phyloP scores from a whole-genome alignment of 2,797 vertebrate species.

The Pogonophryne albipinna region DNA sequence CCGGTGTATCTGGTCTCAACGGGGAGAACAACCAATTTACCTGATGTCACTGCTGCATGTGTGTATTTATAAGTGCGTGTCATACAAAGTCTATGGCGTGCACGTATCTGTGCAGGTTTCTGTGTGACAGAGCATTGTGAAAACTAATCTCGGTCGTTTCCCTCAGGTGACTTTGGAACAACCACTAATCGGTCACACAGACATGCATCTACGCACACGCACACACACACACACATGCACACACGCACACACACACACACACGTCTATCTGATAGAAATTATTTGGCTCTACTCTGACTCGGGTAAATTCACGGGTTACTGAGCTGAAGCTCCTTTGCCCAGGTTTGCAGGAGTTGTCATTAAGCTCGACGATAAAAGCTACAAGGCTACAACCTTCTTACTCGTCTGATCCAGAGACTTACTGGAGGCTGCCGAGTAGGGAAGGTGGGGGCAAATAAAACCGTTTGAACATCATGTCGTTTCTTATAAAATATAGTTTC shows the following conservation, averaged over 20 bases:
- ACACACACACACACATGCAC: constrained; percentile 22
- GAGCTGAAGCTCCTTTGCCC: constrained; percentile 30
- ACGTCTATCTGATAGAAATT: constrained; percentile 17
- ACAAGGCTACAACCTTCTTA: constrained; percentile 25
- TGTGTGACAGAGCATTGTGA: constrained; percentile 47
- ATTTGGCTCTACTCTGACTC: constrained; percentile 16
- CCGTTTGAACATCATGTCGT: not conserved
- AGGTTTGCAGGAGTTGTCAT: constrained; percentile 23
- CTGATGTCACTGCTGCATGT: constrained; percentile 47
- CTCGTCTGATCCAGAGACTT: constrained; percentile 1
- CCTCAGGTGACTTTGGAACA: constrained; percentile 69
- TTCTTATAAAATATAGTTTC: not conserved
- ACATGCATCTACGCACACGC: constrained; percentile 23
- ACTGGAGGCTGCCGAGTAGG: not conserved
- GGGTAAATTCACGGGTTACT: constrained; percentile 33
- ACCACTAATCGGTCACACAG: constrained; percentile 61
- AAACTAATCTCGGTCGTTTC: constrained; percentile 66
- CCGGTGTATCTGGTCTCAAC: constrained; percentile 58
- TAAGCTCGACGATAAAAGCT: constrained; percentile 23
- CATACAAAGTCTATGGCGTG: too few species aligned
- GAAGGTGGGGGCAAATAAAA: constrained; percentile 4
- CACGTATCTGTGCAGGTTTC: constrained; percentile 5
- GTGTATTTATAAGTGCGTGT: constrained; percentile 16
- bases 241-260: constrained; percentile 8
- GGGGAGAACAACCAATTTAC: constrained; percentile 65